Conservation (phyloP, 2,113 vertebrate species). For the Craseonycteris thonglongyai region DNA sequence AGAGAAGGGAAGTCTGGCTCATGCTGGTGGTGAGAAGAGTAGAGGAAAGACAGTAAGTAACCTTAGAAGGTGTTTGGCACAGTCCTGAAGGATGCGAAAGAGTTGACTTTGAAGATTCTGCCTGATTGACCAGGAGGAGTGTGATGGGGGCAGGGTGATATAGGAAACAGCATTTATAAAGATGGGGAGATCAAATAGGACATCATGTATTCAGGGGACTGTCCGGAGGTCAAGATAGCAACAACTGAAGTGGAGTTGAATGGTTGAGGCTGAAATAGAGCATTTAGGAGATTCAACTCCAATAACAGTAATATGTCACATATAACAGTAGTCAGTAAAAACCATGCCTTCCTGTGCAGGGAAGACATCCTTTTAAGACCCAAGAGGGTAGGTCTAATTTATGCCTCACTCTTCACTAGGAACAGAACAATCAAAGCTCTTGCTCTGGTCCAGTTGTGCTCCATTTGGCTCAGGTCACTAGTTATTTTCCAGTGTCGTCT, state of each 20-base stretch:
- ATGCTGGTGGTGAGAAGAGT: background rate
- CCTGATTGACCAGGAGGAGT: background rate
- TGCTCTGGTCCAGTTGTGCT: background rate
- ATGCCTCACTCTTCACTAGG: background rate
- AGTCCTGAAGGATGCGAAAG: background rate
- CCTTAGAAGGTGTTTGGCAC: background rate
- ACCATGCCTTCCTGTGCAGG: background rate
- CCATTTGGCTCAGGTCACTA: background rate
- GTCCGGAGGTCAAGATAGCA: background rate
- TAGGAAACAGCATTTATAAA: background rate
- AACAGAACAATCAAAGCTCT: background rate
- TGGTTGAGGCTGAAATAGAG: background rate
- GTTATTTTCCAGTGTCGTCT: background rate
- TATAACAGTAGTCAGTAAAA: background rate
- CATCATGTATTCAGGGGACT: background rate
- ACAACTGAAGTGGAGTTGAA: background rate
- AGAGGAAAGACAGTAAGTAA: background rate
- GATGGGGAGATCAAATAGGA: background rate
- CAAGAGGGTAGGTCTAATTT: background rate
- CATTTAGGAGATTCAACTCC: background rate
- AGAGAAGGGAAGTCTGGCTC: background rate
- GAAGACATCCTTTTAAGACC: background rate
- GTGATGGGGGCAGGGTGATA: background rate
- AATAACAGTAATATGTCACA: background rate
- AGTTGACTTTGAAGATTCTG: background rate